Evolutionary conservation across 1,140 invertebrate species (phyloP), one percentile per base, ranked within the genome.

Genomic region (Solen grandis): DNA sequence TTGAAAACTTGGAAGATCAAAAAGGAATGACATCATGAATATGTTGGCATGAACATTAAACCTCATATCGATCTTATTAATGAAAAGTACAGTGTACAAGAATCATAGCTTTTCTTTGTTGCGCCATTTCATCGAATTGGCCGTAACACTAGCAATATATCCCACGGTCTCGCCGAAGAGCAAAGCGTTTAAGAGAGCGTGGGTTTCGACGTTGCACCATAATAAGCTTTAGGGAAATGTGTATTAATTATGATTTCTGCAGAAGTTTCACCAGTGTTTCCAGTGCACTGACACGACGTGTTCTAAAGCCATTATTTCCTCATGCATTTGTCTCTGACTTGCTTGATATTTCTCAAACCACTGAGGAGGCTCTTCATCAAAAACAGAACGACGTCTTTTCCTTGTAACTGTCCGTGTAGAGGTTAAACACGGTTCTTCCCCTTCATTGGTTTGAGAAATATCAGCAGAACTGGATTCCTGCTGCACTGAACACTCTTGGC

Each of bases 271-370:
- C 57, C 19, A 60, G 35, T 16, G 13, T 60, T 19, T 60, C 57
- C 27, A 60, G 19, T 1, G 57, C 57, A 60, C 14, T 25, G 57
- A 60, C 57, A 16, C 27, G 57, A 10, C 57, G 25, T 25, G 4
- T 38, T 65, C 62, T 5, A 65, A 5, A 5, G 4, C 31, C 62
- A 65, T 65, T 2, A 22, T 2, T n/a, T 65, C 62, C 22, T 65
- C 62, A 36, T 65, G 62, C 62, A 65, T 65, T 10, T 33, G 22
- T 27, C 38, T 29, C 35, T 65, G 65, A 25, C 38, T 50, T 36
- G 14, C 4, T 27, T 41, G 3, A 29, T 68, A 46, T 27, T 27
- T 41, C 38, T 46, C 65, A 68, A 68, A 68, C 65, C 65, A 68
- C 41, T 41, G 41, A 16, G 65, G 65, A 10, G 38, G 65, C 38